A percentile compares a stretch with the other conserved stretches of the same genome.
Conservation (phyloP, 1,140 invertebrate species). For the Orchesella cincta region DNA sequence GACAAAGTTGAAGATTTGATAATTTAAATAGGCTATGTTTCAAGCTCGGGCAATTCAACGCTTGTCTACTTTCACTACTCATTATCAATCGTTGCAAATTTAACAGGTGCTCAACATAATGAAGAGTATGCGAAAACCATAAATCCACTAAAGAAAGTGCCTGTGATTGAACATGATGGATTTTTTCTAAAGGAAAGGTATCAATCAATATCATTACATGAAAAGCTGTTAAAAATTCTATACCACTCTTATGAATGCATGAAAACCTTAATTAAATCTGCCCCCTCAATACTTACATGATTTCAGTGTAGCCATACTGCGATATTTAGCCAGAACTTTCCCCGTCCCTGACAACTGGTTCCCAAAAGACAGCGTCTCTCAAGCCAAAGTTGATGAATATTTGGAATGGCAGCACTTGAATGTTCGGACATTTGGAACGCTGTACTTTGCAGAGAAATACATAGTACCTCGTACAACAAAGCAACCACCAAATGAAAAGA, state of each 20-base stretch:
- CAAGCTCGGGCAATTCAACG: no score
- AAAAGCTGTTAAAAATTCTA: neutral
- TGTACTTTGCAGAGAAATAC: constrained; percentile 67
- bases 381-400: constrained; percentile 79
- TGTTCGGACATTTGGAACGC: constrained; percentile 66
- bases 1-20: neutral
- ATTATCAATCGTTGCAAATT: neutral
- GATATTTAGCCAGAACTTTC: constrained; percentile 63
- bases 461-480: constrained; percentile 52
- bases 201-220: neutral
- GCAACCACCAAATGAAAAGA: constrained; percentile 50
- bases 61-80: no score
- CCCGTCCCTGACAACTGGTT: constrained; percentile 69
- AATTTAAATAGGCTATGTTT: neutral
- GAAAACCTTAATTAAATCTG: no score
- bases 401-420: constrained; percentile 85
- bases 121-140: constrained; percentile 68
- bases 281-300: no score
- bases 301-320: constrained; percentile 73
- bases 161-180: constrained; percentile 75
- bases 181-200: constrained; percentile 79
- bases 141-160: constrained; percentile 75
- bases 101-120: constrained; percentile 67
- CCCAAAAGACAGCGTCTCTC: constrained; percentile 66
- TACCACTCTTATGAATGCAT: neutral